Evolutionary conservation across 2,888 invertebrate species (phyloP), one percentile per base, ranked within the genome.

Genomic region (Diachrysia chrysitis): DNA sequence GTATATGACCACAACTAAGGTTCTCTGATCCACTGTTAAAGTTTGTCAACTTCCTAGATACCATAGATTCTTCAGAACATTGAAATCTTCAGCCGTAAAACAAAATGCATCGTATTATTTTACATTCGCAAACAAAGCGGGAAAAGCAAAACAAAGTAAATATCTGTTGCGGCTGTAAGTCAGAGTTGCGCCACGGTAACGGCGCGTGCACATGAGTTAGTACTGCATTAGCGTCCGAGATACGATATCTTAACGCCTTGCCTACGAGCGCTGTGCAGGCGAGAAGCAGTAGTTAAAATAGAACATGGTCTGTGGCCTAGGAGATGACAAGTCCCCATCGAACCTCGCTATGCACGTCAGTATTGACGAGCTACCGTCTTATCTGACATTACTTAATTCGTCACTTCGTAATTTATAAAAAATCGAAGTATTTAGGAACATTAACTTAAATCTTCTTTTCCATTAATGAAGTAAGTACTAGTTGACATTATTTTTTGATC

Each of bases 151-250:
- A 81, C 79, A 80, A 72, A 75, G 72, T 74, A 85, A 84, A 83
- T 82, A 73, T 82, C 70, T 72, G 79, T 82, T 83, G 84, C 87
- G 90, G 88, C 82, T 90, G 89, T 90, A 81, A 74, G 75, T 74
- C 82, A 83, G 86, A 85, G 86, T 90, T 90, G 87, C 89, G 78
- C 85, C 86, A 86, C 79, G 73, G 77, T 90, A 87, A 89, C 87
- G 90, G 89, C 91, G 89, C 88, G 89, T 90, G 89, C 92, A 87
- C 93, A 93, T 94, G 94, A 95, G 83, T 93, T 94, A 94, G 88
- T 84, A 83, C 86, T 94, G 92, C 94, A 94, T 94, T 94, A 95
- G 94, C 89, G 87, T 83, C 86, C 67, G 63, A 85, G 94, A 94
- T 95, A 95, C 86, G 87, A 86, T 93, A 95, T 95, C 94, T 93